Base-by-base conservation (phyloP, 2,888 invertebrate genomes). In the Polyploca ridens region DNA sequence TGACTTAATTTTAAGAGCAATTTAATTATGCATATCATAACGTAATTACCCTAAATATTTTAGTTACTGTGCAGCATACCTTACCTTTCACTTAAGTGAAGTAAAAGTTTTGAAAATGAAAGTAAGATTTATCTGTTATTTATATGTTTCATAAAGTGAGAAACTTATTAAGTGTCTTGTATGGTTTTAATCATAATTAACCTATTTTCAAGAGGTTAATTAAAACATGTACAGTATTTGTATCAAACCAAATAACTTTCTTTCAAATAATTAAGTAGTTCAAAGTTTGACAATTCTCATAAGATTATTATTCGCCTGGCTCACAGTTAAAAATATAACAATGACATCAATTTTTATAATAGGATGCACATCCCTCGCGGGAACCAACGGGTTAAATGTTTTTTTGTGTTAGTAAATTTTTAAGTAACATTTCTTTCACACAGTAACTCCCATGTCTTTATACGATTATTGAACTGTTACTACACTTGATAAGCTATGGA, bases 51-150 rank as follows among this genome's bases (percentile, higher is more conserved):
- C 6, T 44, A 35, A 35, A 46, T 27, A 27, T 27, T 60, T 35
- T 38, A 38, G 38, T 33, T 35, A 38, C n/a, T 33, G 35, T 35
- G 7, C 35, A 27, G 13, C 27, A 38, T 58, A 64, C 6, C 63
- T 5, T 54, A n/a, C 67, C 79, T 78, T 78, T 78, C 79, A 75
- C 79, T 77, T 70, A 63, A 64, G 64, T 64, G 70, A 75, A 77
- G 81, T 76, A 77, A 78, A 81, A 73, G 75, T 73, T 65, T 72
- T 68, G 69, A 78, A 87, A 88, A 89, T 86, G 89, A 90, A 90
- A 90, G 88, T 88, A 79, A 69, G 7, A 41, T 13, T 13, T 13
- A 44, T 44, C 14, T n/a, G 5, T 4, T 71, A 64, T 76, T 78
- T 75, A 76, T 69, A 78, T 72, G 66, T 70, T 19, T 72, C 66